Evolutionary conservation across 2,888 invertebrate genomes (phyloP), one percentile per base, ranked within the genome.

Genomic region (Drosophila tanythrix): DNA sequence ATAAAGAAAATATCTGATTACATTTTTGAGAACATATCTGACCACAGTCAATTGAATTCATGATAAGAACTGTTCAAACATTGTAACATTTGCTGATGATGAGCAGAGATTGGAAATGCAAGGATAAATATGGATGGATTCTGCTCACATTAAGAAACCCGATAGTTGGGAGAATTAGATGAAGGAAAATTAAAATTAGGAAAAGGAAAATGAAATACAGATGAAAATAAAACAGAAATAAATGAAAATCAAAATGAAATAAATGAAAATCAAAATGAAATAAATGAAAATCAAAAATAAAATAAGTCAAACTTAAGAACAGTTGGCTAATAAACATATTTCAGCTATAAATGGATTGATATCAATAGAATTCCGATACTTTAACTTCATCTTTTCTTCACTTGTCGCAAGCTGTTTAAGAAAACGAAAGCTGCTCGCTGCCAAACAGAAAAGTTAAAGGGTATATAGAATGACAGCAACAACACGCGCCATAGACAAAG

Each of bases 401-500:
- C 1, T 10, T 38, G 48, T 46, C 11, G 13, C 58, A 58, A 46
- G 27, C 27, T 59, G 15, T 11, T 1, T 18, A 0, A 15, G 36
- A 11, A 25, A 36, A 18, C 0, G 10, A 13, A 18, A 21, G 58
- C 15, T 31, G 64, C 51, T 36, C 51, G 10, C 13, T 27, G 1
- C 3, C 11, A n/a, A 8, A 2, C 15, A 8, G 25, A 5, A 3
- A 11, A 11, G 25, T 3, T 15, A 59, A 33, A 33, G 57, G 27
- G 61, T 21, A 51, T 36, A 6, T 25, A 11, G 55, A 63, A 38
- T 52, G 53, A 51, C 29, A 63, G 56, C 48, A 58, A 66, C 67
- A 70, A 69, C 83, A 71, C 60, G 58, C 70, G 69, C 55, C 72
- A 71, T 70, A 75, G 74, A 72, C 82, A 70, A 74, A 66, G 73